These are phyloP conservation scores for Limnephilus lunatus DNA, from an alignment of 2,888 invertebrate species.

Conservation along the genomic window DNA sequence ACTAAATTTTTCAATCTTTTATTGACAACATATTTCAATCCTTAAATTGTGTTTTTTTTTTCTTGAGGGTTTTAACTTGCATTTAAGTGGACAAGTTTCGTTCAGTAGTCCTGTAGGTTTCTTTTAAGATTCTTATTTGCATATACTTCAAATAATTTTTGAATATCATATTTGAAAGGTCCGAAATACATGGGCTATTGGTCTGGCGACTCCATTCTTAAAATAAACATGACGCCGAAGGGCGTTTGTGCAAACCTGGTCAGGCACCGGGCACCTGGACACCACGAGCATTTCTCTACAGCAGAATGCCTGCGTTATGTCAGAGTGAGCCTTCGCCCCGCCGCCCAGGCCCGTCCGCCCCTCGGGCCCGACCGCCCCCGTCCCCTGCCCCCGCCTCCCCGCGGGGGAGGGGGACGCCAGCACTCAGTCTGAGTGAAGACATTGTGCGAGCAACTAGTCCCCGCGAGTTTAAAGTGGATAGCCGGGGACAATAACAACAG, in stretches of 20 bases:
- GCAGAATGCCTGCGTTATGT: slow-evolving; percentile 50
- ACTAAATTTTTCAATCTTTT: too few relatives aligned
- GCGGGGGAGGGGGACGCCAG: slow-evolving; percentile 67
- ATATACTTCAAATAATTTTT: background rate
- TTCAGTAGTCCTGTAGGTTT: background rate
- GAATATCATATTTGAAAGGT: background rate
- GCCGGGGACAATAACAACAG: slow-evolving; percentile 69
- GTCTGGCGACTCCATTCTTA: background rate
- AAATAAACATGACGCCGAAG: slow-evolving; percentile 8
- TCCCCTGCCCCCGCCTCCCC: slow-evolving; percentile 58
- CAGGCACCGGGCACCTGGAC: background rate
- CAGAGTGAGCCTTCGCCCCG: slow-evolving; percentile 42
- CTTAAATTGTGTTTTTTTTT: too few relatives aligned
- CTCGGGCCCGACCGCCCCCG: slow-evolving; percentile 54
- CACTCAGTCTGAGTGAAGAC: slow-evolving; percentile 71
- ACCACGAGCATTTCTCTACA: slow-evolving; percentile 50
- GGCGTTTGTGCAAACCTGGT: slow-evolving; percentile 30
- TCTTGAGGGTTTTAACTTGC: too few relatives aligned
- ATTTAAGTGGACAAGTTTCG: background rate
- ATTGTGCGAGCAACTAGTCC: slow-evolving; percentile 70
- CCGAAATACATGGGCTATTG: background rate
- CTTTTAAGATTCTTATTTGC: slow-evolving; percentile 21
- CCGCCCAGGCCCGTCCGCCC: slow-evolving; percentile 57
- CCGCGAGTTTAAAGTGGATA: slow-evolving; percentile 69
- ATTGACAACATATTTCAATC: too few relatives aligned